Base-by-base conservation (phyloP, 1,140 invertebrate genomes). In the Drosophila gunungcola region DNA sequence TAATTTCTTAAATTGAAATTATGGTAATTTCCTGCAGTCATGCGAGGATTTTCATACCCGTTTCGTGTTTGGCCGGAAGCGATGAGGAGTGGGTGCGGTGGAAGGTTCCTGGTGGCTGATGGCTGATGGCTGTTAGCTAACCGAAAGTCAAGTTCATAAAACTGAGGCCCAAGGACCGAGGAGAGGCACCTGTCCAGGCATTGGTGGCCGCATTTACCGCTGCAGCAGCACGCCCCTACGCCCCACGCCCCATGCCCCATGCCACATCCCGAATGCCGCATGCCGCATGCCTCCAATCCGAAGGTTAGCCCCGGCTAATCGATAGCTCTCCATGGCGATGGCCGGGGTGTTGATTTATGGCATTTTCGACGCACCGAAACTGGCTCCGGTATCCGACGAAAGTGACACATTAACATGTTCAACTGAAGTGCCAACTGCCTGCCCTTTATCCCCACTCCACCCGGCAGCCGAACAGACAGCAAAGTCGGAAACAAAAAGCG, bases 1-100 rank as follows among this genome's bases (percentile, higher is more conserved):
- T 84, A 89, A 84, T 89, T 84, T 89, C 77, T 89, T 89, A 89
- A 89, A 89, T 89, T 89, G 84, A 90, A 89, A 89, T 89, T 89
- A 89, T 89, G 84, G 84, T 89, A 89, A 89, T 89, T 78, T 89
- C 84, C 84, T 72, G 77, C 68, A 89, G 84, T 78, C 84, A 89
- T 84, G 84, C 84, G 83, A 89, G 57, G 80, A 76, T 73, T 89
- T 78, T 73, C 76, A 63, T 67, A 45, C 76, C 51, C 60, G 46
- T 80, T 83, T 83, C 84, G 80, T 88, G 84, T 70, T 53, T 83
- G 73, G 70, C 78, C 72, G 53, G 49, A 55, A 57, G 41, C 46
- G 25, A 51, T 63, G 56, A 54, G 32, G 54, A 42, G 38, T 16
- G 11, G 46, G 27, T 13, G 36, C 7, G 21, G 27, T 11, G 42